These are phyloP conservation scores for Platichthys stellatus DNA, from an alignment of 2,113 vertebrate genomes.

Conservation along the genomic window DNA sequence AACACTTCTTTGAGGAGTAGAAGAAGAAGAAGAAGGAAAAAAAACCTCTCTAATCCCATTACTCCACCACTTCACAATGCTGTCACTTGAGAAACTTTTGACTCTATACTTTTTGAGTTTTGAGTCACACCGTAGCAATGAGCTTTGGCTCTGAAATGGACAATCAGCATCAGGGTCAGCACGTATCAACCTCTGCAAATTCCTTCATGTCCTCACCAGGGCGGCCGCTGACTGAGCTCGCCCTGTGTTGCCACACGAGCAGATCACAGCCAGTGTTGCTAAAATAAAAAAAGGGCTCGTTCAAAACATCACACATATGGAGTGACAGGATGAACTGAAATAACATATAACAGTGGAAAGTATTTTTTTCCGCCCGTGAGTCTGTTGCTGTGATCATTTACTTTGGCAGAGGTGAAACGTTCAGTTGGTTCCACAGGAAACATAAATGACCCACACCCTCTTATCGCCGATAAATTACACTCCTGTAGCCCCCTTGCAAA, in stretches of 20 bases:
- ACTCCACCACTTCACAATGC: conserved; percentile 61
- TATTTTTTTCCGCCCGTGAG: conserved; percentile 27
- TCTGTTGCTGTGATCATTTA: conserved; percentile 56
- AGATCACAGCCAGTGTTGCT: neutral
- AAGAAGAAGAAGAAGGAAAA: neutral
- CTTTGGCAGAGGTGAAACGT: conserved; percentile 60
- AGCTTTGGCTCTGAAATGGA: conserved; percentile 52
- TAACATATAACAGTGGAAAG: conserved; percentile 57
- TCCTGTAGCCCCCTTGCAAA: conserved; percentile 30
- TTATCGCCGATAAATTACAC: conserved; percentile 44
- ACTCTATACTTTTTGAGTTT: conserved; percentile 31
- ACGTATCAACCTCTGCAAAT: conserved; percentile 44
- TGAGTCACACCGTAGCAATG: conserved; percentile 25
- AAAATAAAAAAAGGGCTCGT: neutral
- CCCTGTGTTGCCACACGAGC: neutral
- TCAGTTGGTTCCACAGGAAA: conserved; percentile 65
- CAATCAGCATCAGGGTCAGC: conserved; percentile 62
- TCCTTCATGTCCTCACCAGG: conserved; percentile 53
- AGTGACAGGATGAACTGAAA: conserved; percentile 57
- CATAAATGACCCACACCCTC: conserved; percentile 56
- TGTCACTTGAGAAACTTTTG: conserved; percentile 58
- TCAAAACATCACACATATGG: conserved; percentile 24
- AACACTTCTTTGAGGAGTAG: conserved; percentile 59
- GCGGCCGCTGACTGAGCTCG: conserved; percentile 25
- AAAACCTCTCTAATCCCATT: conserved; percentile 63